Percentiles rank a stretch among this genome's conserved stretches.
Evolutionary conservation across 2,888 invertebrate genomes (phyloP).

Genomic region (Latrodectus elegans): DNA sequence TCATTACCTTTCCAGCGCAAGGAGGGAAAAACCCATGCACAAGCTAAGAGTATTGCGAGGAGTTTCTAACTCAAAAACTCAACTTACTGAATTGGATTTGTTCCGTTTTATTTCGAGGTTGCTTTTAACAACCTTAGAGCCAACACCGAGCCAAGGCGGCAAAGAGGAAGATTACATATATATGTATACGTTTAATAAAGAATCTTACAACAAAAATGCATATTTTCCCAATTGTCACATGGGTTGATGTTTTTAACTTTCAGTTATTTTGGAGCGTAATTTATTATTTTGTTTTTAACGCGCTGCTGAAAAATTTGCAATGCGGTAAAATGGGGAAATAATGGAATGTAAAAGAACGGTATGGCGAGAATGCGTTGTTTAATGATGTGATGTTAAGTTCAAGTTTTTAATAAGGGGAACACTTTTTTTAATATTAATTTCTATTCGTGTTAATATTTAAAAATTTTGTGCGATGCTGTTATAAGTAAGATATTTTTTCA

Average conservation of each 20-base stretch:
- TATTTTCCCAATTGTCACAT: conserved; percentile 57
- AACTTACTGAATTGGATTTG: conserved; percentile 66
- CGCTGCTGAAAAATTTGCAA: conserved; percentile 5
- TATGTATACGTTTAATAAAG: conserved; percentile 35
- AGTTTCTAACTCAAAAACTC: conserved; percentile 57
- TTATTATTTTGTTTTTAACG: conserved; percentile 61
- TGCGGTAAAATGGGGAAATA: conserved; percentile 53
- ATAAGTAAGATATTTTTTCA: conserved; percentile 4
- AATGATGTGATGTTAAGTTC: conserved; percentile 47
- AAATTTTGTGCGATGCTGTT: conserved; percentile 9
- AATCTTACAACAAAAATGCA: conserved; percentile 47
- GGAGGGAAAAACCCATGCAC: conserved; percentile 29
- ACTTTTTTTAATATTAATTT: conserved; percentile 44
- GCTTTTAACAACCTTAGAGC: conserved; percentile 62
- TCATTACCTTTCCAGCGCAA: conserved; percentile 49
- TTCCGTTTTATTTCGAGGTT: conserved; percentile 59
- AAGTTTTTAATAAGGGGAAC: conserved; percentile 39
- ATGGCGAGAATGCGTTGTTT: conserved; percentile 47
- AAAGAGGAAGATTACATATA: conserved; percentile 22
- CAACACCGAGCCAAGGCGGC: conserved; percentile 5
- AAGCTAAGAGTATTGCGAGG: conserved; percentile 25
- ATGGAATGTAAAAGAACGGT: conserved; percentile 53
- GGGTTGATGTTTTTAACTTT: conserved; percentile 40
- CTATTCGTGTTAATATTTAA: conserved; percentile 11
- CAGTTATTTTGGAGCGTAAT: conserved; percentile 53